These are phyloP conservation scores for Heliconius erato DNA, from an alignment of 2,888 invertebrate genomes.

Conservation along the genomic window DNA sequence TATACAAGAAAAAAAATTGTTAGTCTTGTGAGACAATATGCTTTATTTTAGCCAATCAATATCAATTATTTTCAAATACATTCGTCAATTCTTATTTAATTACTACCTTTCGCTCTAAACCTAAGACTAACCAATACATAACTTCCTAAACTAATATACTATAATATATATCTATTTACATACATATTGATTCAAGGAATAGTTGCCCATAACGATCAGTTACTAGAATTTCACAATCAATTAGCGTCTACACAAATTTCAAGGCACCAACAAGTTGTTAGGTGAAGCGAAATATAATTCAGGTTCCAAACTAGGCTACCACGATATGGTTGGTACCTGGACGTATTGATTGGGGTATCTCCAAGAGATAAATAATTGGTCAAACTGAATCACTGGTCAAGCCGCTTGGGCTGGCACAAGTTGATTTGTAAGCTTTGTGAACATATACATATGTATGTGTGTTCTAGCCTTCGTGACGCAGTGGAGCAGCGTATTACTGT, in stretches of 20 bases:
- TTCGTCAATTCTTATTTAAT: neutral
- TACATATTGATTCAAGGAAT: neutral
- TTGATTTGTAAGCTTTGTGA: neutral
- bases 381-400: constrained; percentile 12
- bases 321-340: neutral
- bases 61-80: too few relatives aligned
- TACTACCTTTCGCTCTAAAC: neutral
- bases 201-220: constrained; percentile 1
- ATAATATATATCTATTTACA: neutral
- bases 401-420: neutral
- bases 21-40: too few relatives aligned
- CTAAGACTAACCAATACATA: neutral
- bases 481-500: neutral
- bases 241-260: neutral
- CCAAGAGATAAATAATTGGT: constrained; percentile 9
- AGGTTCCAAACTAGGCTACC: neutral
- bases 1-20: too few relatives aligned
- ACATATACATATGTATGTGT: neutral
- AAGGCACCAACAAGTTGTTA: neutral
- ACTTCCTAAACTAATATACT: neutral
- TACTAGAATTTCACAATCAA: constrained; percentile 5
- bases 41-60: too few relatives aligned
- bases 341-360: neutral
- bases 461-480: neutral
- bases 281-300: neutral